Evolutionary conservation across 2,888 invertebrate species (phyloP).

Genomic region (Erebia ligea): DNA sequence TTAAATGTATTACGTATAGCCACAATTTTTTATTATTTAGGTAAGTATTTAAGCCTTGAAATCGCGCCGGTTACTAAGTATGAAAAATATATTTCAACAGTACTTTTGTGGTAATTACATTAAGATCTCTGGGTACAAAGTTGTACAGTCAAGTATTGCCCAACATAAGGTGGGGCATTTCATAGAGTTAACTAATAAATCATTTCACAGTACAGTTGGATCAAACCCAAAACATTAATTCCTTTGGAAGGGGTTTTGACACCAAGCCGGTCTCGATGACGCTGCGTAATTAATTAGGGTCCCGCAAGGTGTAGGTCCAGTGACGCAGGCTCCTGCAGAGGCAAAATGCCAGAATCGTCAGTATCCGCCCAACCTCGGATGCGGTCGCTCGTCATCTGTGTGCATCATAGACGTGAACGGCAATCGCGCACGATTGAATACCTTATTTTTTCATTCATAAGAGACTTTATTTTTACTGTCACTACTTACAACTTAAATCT

Average conservation of each 20-base stretch:
- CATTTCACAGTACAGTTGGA: slow-evolving; percentile 2
- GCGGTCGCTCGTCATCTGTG: slow-evolving; percentile 55
- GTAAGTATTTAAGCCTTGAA: too few relatives aligned
- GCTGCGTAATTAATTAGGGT: slow-evolving; percentile 77
- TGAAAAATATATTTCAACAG: too few relatives aligned
- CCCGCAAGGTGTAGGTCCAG: slow-evolving; percentile 76
- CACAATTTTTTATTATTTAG: too few relatives aligned
- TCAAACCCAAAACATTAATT: slow-evolving; percentile 29
- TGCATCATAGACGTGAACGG: slow-evolving; percentile 45
- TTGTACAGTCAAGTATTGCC: neutral
- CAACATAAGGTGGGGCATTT: neutral
- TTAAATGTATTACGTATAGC: too few relatives aligned
- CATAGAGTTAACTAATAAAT: slow-evolving; percentile 5
- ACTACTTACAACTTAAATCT: neutral
- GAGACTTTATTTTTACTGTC: slow-evolving; percentile 23
- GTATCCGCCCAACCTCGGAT: slow-evolving; percentile 65
- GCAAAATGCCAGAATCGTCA: slow-evolving; percentile 44
- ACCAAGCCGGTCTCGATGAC: slow-evolving; percentile 62
- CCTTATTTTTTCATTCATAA: slow-evolving; percentile 23
- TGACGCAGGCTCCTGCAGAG: slow-evolving; percentile 80
- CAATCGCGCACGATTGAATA: slow-evolving; percentile 38
- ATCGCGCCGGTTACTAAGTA: too few relatives aligned
- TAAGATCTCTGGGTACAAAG: neutral
- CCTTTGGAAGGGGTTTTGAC: slow-evolving; percentile 43
- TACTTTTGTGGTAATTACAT: neutral